phyloP scores from a whole-genome alignment of 2,888 invertebrate genomes.

The Euproctis similis region DNA sequence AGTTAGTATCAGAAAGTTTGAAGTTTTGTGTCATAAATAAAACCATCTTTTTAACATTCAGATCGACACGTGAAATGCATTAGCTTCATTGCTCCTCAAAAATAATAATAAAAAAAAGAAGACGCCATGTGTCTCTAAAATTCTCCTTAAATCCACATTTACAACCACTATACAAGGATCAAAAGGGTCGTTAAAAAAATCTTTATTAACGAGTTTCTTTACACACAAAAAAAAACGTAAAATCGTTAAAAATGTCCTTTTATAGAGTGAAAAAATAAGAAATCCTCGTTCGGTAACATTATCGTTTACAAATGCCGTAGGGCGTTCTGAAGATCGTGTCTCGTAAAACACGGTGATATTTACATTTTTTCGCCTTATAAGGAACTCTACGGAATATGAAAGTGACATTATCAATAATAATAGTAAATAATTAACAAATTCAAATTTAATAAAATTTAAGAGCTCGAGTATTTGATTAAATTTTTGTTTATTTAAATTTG shows the following conservation, averaged over 20 bases:
- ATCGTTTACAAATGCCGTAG: slow-evolving; percentile 19
- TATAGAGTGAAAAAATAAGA: slow-evolving; percentile 8
- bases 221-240: slow-evolving; percentile 15
- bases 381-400: slow-evolving; percentile 6
- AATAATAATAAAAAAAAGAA: slow-evolving; percentile 20
- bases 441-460: no score
- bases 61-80: slow-evolving; percentile 19
- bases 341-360: slow-evolving; percentile 13
- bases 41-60: slow-evolving; percentile 6
- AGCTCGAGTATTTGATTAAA: no score
- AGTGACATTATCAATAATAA: no score
- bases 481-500: no score
- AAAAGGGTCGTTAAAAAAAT: slow-evolving; percentile 53
- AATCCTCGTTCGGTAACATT: slow-evolving; percentile 5
- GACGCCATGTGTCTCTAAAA: slow-evolving; percentile 19
- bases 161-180: slow-evolving; percentile 48
- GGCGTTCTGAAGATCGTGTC: slow-evolving; percentile 14
- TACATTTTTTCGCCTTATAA: slow-evolving; percentile 8
- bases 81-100: slow-evolving; percentile 13
- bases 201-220: slow-evolving; percentile 20
- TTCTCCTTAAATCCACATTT: slow-evolving; percentile 37
- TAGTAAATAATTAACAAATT: no score
- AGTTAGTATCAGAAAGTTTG: no score
- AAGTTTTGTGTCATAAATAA: slow-evolving; percentile 8
- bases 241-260: slow-evolving; percentile 9